phyloP scores from a whole-genome alignment of 2,797 vertebrate genomes.

The Pseudochaenichthys georgianus region DNA sequence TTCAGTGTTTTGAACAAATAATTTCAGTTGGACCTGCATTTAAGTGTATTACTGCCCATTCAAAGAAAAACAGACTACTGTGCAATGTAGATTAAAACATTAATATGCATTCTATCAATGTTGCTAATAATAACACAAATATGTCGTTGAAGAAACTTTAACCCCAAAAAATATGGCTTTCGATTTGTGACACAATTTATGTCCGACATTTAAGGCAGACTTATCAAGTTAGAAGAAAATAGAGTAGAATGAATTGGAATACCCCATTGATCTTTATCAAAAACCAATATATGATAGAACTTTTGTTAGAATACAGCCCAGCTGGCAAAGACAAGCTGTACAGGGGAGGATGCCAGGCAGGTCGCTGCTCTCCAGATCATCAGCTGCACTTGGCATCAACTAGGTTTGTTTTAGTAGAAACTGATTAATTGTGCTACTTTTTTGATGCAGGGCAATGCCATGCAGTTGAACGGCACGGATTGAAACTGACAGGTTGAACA shows the following conservation, averaged over 20 bases:
- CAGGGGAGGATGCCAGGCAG: conserved; percentile 44
- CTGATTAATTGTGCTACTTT: not conserved
- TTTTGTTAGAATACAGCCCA: conserved; percentile 46
- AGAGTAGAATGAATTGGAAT: not conserved
- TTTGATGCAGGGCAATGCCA: not conserved
- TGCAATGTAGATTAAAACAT: not conserved
- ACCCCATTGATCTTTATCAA: not conserved
- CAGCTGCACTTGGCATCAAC: conserved; percentile 36
- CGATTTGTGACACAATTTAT: not conserved
- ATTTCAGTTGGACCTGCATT: too few relatives aligned
- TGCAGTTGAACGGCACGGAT: not conserved
- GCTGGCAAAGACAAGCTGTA: conserved; percentile 4
- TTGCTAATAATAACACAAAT: not conserved
- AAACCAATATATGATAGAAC: conserved; percentile 44
- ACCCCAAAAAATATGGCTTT: not conserved
- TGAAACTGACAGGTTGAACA: not conserved
- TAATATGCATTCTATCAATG: not conserved
- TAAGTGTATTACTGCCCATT: not conserved
- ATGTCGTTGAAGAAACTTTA: not conserved
- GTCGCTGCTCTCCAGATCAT: conserved; percentile 45
- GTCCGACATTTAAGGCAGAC: not conserved
- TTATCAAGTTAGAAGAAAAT: not conserved
- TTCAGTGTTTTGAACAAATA: not conserved
- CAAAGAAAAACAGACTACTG: not conserved
- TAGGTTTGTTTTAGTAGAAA: conserved; percentile 41